Evolutionary conservation across 2,888 invertebrate genomes (phyloP), one percentile per base, ranked within the genome.

Genomic region (Xestia rhomboidea): DNA sequence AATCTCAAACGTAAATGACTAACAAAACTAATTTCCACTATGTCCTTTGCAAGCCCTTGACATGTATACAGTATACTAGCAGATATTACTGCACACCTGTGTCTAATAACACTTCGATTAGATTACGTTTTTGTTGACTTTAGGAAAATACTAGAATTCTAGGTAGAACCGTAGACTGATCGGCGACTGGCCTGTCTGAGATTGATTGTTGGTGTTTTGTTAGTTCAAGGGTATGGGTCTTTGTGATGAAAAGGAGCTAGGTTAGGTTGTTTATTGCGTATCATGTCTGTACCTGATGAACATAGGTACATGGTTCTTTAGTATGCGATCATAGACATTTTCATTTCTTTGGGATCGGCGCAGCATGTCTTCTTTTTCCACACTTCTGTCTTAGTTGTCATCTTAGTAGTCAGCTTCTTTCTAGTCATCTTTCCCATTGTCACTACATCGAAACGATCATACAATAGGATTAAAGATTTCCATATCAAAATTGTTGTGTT

Each of bases 41-140:
- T 79, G 87, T 85, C 88, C 85, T 88, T 79, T 83, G 71, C 34
- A 27, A 66, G 84, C 79, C 89, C 89, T 89, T 89, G 89, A 82
- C 89, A 87, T 62, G 70, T 79, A 78, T 87, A 63, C 64, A n/a
- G 18, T 41, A 30, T 10, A 13, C 64, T 41, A 64, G 41, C 41
- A 69, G 81, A 84, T 83, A 81, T 79, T 87, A 81, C 27, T 73
- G 87, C 79, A 88, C 87, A 88, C 87, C 87, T 87, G 87, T 85
- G 82, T 38, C n/a, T 83, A 84, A 79, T 86, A 86, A 62, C 68
- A 68, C 86, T 86, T 83, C 84, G 86, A 84, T 84, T 86, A 86
- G 67, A 83, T 84, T 86, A 86, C 72, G 83, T 84, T 84, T 82
- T 84, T 84, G 83, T 73, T 83, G 30, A 8, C 67, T 74, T 54